Evolutionary conservation across 1,140 invertebrate genomes (phyloP).

Genomic region (Drosophila subpulchrella): DNA sequence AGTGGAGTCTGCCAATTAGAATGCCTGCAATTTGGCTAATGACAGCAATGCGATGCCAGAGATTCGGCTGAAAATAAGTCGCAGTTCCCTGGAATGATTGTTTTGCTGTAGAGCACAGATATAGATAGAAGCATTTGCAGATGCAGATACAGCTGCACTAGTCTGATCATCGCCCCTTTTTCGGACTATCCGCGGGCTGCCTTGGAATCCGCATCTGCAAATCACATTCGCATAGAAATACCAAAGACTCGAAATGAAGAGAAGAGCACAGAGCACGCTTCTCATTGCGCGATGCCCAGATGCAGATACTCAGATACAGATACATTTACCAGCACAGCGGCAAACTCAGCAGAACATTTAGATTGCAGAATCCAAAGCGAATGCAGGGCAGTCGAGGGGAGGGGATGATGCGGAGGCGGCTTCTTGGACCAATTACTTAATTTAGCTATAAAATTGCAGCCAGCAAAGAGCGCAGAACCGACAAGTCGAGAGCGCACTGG

Average conservation of each 20-base stretch:
- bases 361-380: conserved; percentile 60
- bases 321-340: conserved; percentile 11
- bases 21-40: conserved; percentile 28
- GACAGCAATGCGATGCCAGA: conserved; percentile 16
- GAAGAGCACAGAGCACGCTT: conserved; percentile 36
- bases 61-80: conserved; percentile 19
- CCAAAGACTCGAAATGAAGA: conserved; percentile 9
- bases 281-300: conserved; percentile 22
- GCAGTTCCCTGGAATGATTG: conserved; percentile 25
- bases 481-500: conserved; percentile 23
- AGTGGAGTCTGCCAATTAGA: conserved; percentile 36
- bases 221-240: conserved; percentile 51
- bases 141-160: conserved; percentile 14
- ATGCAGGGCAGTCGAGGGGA: neutral
- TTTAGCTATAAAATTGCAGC: conserved; percentile 72
- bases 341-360: conserved; percentile 34
- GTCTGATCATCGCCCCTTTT: conserved; percentile 1
- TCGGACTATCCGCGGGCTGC: neutral
- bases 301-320: conserved; percentile 45
- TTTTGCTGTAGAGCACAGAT: neutral
- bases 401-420: conserved; percentile 8
- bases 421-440: conserved; percentile 75
- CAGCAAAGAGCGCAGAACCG: conserved; percentile 20
- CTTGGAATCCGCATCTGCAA: conserved; percentile 50
- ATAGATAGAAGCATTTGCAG: conserved; percentile 1